Evolutionary conservation across 1,140 invertebrate species (phyloP), one percentile per base, ranked within the genome.

Genomic region (Neodiprion lecontei): DNA sequence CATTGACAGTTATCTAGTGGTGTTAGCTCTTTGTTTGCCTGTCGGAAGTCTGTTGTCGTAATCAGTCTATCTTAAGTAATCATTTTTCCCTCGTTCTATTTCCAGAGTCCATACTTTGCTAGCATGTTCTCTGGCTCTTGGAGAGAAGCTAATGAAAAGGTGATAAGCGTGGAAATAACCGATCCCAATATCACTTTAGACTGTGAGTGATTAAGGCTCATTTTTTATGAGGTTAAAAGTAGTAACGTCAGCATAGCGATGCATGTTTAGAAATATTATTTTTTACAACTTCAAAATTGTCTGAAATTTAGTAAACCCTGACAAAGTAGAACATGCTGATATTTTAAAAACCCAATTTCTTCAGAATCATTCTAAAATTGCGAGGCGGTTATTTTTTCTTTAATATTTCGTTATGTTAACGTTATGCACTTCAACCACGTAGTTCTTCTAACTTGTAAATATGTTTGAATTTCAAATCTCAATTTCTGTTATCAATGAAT

Each of bases 91-190:
- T 74, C 50, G 76, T 72, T 72, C 73, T 80, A 74, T 71, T 74
- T 88, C 89, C 84, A 96, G 91, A 95, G 94, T 81, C 93, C 93
- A 4, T 96, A 95, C 83, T 96, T 96, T 88, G 90, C 91, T 12
- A 95, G 94, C 82, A 96, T 96, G 95, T 96, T 96, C 86, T 94
- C 92, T 81, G 95, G 95, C 8, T 91, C 92, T 11, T 96, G 95
- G 95, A 90, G 90, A 81, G 95, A 96, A 86, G 89, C 93, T 5
- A 90, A 90, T 71, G 91, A 94, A 85, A 90, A 90, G 73, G 87
- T 91, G 70, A 91, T 96, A 66, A 88, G 87, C 65, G 93, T 96
- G 73, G 91, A 94, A 85, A 92, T 96, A 48, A 88, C 91, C 3
- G 95, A 96, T 90, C 91, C 93, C 40, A 92, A 93, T 73, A 94